These are phyloP conservation scores for Ancistrus triradiatus DNA, from an alignment of 2,113 vertebrate genomes.

Conservation along the genomic window DNA sequence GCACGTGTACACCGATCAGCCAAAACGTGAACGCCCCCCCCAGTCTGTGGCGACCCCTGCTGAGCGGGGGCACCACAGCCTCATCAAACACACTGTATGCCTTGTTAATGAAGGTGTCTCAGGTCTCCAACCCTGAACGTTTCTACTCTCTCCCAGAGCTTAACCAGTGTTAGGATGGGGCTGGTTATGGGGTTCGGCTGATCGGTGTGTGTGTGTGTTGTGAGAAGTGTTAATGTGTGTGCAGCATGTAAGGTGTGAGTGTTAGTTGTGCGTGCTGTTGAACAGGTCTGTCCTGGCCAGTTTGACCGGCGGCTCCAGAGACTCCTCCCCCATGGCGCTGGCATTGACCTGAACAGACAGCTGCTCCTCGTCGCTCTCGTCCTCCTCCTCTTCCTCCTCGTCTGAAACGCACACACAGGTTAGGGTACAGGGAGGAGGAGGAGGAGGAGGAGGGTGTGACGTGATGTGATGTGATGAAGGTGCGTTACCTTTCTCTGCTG, in stretches of 20 bases:
- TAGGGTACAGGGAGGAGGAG: not conserved
- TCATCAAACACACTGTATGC: too few species aligned
- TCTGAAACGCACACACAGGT: slow-evolving; percentile 56
- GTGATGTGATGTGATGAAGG: not conserved
- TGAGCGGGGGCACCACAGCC: too few species aligned
- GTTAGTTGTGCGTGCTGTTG: slow-evolving; percentile 43
- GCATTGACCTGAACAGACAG: slow-evolving; percentile 69
- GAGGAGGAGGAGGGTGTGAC: accelerated
- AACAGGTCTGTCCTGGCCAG: slow-evolving; percentile 69
- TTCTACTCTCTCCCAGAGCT: too few species aligned
- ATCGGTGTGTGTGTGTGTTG: not conserved
- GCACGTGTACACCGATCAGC: too few species aligned
- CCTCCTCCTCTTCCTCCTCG: slow-evolving; percentile 84
- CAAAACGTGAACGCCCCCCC: too few species aligned
- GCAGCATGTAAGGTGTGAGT: too few species aligned
- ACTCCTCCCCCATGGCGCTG: slow-evolving; percentile 61
- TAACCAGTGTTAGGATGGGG: too few species aligned
- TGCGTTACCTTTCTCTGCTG: slow-evolving; percentile 79
- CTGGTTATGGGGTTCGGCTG: too few species aligned
- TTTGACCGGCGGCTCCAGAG: slow-evolving; percentile 78
- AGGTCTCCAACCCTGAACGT: too few species aligned
- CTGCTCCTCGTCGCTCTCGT: slow-evolving; percentile 84
- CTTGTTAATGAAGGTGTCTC: too few species aligned
- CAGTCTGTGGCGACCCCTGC: too few species aligned
- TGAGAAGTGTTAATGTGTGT: too few species aligned